Percentiles rank a stretch among this genome's conserved stretches.
Conservation (phyloP, 64 coral and sea anemone genomes). For the Montipora capricornis region DNA sequence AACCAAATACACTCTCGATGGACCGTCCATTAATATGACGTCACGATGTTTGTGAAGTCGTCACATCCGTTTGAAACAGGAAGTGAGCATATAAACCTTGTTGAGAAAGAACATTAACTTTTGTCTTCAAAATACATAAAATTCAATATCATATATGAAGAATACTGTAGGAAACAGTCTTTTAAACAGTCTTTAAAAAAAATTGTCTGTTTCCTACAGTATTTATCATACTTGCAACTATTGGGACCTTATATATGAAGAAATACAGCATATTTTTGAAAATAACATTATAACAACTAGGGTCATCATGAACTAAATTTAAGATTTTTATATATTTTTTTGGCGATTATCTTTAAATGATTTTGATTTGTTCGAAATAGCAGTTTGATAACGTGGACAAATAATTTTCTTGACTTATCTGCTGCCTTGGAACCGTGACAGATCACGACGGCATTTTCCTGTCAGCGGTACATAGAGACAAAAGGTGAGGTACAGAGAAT, state of each 20-base stretch:
- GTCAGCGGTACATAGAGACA: slow-evolving; percentile 22
- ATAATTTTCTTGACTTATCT: background rate
- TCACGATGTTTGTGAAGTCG: slow-evolving; percentile 54
- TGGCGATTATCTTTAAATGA: background rate
- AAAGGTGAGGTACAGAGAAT: slow-evolving; percentile 23
- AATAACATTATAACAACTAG: no score
- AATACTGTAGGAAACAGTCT: no score
- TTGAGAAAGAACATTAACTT: background rate
- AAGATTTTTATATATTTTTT: background rate
- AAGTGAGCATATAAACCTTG: background rate
- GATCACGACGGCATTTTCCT: slow-evolving; percentile 9
- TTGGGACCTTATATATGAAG: no score
- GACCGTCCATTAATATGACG: slow-evolving; percentile 73
- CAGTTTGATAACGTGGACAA: slow-evolving; percentile 1
- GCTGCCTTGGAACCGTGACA: slow-evolving; percentile 44
- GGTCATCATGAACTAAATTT: no score
- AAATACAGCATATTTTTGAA: no score
- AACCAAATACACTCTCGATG: background rate
- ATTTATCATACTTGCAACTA: no score
- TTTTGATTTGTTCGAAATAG: background rate
- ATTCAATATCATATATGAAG: background rate
- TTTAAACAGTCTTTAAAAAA: no score
- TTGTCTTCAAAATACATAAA: background rate
- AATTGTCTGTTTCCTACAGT: no score
- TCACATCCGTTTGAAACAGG: slow-evolving; percentile 74